Percentiles rank a stretch among this genome's conserved stretches.
Conservation (phyloP, 2,888 invertebrate genomes). For the Cerastoderma edule region DNA sequence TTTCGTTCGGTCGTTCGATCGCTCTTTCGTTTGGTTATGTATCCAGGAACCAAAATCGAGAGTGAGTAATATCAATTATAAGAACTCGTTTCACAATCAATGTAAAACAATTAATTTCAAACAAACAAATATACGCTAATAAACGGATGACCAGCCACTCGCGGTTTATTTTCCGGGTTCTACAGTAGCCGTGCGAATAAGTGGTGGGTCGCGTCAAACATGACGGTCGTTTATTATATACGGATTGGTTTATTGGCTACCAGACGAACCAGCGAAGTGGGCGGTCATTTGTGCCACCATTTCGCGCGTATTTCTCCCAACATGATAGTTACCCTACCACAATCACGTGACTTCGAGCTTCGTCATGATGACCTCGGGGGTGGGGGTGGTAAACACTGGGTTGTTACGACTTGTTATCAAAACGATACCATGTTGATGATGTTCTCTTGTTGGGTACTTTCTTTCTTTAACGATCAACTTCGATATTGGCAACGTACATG, state of each 20-base stretch:
- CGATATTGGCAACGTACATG: too few relatives aligned
- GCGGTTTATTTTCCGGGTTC: too few relatives aligned
- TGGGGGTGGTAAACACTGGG: slow-evolving; percentile 9
- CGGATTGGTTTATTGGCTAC: slow-evolving; percentile 9
- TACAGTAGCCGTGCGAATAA: neutral
- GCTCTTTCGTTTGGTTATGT: too few relatives aligned
- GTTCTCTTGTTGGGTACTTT: neutral
- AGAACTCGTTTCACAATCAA: too few relatives aligned
- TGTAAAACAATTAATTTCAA: too few relatives aligned
- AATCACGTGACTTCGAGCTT: slow-evolving; percentile 16
- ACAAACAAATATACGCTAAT: too few relatives aligned
- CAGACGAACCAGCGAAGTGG: neutral
- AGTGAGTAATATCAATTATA: too few relatives aligned
- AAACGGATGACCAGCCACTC: too few relatives aligned
- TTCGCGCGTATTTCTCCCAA: slow-evolving; percentile 12
- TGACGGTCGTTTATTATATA: slow-evolving; percentile 8
- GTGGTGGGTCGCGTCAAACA: neutral
- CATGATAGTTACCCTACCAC: slow-evolving; percentile 7
- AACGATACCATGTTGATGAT: neutral
- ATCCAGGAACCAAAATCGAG: too few relatives aligned
- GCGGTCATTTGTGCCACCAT: slow-evolving; percentile 10
- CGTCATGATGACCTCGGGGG: slow-evolving; percentile 1
- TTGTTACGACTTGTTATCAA: slow-evolving; percentile 16
- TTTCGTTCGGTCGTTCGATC: too few relatives aligned
- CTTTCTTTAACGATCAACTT: too few relatives aligned